Evolutionary conservation across 2,797 vertebrate species (phyloP).

Genomic region (Peromyscus aztecus): DNA sequence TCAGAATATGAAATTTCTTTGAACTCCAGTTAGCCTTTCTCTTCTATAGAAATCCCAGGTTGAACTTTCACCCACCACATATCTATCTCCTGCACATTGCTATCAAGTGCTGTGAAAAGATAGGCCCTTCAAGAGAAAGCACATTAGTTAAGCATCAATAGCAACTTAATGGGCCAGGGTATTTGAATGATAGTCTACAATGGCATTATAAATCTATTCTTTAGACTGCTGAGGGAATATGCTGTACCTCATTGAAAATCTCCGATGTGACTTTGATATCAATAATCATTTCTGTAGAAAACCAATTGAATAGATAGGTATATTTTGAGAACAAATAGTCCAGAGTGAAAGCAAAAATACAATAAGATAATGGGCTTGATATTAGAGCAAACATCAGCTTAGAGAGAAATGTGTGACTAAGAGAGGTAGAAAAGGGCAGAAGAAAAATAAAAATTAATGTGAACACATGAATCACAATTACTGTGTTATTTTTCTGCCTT

Average conservation of each 20-base stretch:
- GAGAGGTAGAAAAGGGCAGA: neutral
- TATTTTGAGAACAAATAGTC: constrained; percentile 66
- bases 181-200: constrained; percentile 80
- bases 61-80: constrained; percentile 50
- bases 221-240: constrained; percentile 70
- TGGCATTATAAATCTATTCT: constrained; percentile 81
- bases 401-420: neutral
- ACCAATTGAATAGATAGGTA: constrained; percentile 60
- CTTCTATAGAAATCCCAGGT: neutral
- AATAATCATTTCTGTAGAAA: constrained; percentile 73
- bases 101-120: constrained; percentile 57
- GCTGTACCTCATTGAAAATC: constrained; percentile 69
- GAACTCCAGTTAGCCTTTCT: constrained; percentile 67
- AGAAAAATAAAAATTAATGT: constrained; percentile 59
- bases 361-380: constrained; percentile 45
- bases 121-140: constrained; percentile 71
- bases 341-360: constrained; percentile 69
- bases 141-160: constrained; percentile 82
- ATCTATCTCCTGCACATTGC: constrained; percentile 57
- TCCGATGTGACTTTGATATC: constrained; percentile 73
- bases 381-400: constrained; percentile 37
- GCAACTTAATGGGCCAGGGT: constrained; percentile 78
- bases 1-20: constrained; percentile 49
- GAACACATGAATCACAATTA: constrained; percentile 58
- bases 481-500: constrained; percentile 69